These are phyloP conservation scores for Heteromurus nitidus DNA, from an alignment of 2,888 invertebrate species.

Conservation along the genomic window DNA sequence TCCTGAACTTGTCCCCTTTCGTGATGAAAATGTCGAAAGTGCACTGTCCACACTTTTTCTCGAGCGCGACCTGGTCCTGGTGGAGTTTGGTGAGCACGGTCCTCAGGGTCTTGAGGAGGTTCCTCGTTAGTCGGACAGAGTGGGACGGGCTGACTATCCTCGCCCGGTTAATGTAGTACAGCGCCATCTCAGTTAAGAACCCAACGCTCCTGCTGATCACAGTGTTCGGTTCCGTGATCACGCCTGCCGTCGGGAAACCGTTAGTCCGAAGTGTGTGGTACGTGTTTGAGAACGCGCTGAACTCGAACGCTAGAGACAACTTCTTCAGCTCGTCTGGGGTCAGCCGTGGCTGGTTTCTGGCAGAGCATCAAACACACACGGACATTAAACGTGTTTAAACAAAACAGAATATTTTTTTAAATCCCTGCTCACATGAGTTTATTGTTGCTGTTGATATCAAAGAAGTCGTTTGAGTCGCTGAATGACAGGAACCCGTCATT, in stretches of 20 bases:
- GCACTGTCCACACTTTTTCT: conserved; percentile 20
- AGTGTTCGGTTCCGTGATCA: background rate
- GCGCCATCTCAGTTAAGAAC: conserved; percentile 45
- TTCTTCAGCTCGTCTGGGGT: conserved; percentile 22
- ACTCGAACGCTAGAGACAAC: conserved; percentile 40
- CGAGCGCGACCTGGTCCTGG: conserved; percentile 20
- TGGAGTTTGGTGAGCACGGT: conserved; percentile 41
- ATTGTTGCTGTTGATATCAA: conserved; percentile 16
- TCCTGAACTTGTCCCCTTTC: conserved; percentile 28
- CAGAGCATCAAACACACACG: background rate
- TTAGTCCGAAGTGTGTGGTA: background rate
- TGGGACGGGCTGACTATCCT: conserved; percentile 22
- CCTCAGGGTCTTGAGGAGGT: conserved; percentile 43
- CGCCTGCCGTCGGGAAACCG: background rate
- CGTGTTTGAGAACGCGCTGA: conserved; percentile 32
- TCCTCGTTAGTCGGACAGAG: conserved; percentile 41
- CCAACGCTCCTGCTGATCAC: conserved; percentile 26
- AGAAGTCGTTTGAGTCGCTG: background rate
- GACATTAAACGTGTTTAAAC: conserved; percentile 18
- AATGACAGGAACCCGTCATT: conserved; percentile 32
- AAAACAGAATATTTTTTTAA: no score
- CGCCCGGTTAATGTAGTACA: conserved; percentile 21
- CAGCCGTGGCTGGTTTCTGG: background rate
- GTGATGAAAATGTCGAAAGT: conserved; percentile 13
- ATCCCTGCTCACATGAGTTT: no score